Evolutionary conservation across 2,888 invertebrate genomes (phyloP).

Genomic region (Andrena camellia): DNA sequence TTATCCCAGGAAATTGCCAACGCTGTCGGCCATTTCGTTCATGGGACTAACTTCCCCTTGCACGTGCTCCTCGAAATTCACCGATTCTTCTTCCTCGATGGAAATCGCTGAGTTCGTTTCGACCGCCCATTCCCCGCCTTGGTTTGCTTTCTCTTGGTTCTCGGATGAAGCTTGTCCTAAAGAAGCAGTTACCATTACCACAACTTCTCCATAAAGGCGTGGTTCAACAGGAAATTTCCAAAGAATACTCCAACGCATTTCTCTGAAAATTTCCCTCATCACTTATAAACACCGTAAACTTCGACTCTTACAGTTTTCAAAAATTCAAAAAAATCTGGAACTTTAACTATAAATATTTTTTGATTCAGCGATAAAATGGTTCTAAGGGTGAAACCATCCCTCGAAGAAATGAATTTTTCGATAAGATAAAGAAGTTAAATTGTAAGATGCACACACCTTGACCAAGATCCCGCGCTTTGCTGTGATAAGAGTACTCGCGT

Average conservation of each 20-base stretch:
- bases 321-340: no score
- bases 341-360: no score
- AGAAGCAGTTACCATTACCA: neutral
- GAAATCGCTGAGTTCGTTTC: conserved; percentile 52
- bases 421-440: no score
- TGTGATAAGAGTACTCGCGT: conserved; percentile 88
- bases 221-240: no score
- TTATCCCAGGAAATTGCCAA: conserved; percentile 46
- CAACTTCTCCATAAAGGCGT: no score
- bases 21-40: conserved; percentile 64
- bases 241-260: no score
- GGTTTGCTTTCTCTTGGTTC: conserved; percentile 67
- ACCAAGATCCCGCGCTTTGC: conserved; percentile 76
- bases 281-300: no score
- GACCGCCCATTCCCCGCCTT: conserved; percentile 62
- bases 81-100: conserved; percentile 50
- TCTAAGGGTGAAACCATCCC: no score
- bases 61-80: conserved; percentile 47
- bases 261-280: no score
- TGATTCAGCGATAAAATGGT: no score
- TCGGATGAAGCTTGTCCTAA: conserved; percentile 71
- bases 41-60: conserved; percentile 57
- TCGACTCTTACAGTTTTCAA: no score
- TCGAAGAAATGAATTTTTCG: no score
- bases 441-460: conserved; percentile 66